Conservation (phyloP, 1,140 invertebrate genomes). For the Brachionus sp. region DNA sequence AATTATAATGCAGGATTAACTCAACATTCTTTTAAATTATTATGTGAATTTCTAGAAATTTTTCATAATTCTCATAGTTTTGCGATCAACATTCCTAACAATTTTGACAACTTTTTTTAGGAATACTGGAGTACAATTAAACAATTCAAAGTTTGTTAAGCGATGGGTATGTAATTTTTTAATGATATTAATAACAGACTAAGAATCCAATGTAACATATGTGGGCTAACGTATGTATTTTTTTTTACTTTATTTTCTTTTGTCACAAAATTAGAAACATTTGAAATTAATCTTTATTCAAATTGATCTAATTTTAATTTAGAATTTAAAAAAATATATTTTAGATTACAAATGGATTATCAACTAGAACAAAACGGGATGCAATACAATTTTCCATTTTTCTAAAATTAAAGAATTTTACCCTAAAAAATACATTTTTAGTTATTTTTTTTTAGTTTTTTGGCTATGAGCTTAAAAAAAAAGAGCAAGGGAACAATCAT, state of each 20-base stretch:
- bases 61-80: neutral
- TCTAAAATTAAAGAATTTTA: too few relatives aligned
- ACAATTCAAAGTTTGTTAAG: neutral
- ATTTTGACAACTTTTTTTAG: neutral
- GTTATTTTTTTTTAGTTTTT: too few relatives aligned
- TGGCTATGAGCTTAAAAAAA: too few relatives aligned
- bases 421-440: too few relatives aligned
- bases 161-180: neutral
- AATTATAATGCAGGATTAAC: neutral
- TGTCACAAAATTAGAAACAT: neutral
- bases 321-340: neutral
- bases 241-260: neutral
- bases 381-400: too few relatives aligned
- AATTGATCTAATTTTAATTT: neutral
- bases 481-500: too few relatives aligned
- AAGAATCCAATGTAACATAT: neutral
- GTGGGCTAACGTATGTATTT: neutral
- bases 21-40: neutral
- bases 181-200: neutral
- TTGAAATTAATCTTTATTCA: neutral
- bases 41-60: neutral
- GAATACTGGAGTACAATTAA: neutral
- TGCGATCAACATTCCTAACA: neutral
- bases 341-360: neutral
- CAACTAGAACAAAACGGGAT: too few relatives aligned